Evolutionary conservation across 2,888 invertebrate genomes (phyloP), one percentile per base, ranked within the genome.

Genomic region (Sarcophaga subvicina): DNA sequence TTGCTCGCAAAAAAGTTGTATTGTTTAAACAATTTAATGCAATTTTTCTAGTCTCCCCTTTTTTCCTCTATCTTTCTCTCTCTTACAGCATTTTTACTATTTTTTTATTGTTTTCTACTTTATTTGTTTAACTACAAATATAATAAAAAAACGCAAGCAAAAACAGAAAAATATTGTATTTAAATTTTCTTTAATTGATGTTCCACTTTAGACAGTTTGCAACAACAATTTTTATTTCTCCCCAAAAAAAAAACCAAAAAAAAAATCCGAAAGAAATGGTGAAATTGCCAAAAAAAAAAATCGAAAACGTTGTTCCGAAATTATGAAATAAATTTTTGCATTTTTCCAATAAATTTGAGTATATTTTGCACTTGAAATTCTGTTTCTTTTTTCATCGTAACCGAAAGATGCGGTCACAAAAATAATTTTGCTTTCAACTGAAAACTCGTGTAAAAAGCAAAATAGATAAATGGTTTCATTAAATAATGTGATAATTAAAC

Each of bases 21-120:
- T 67, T 67, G 67, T 76, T 80, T 69, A 77, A 81, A 87, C 81
- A 82, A 87, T 84, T 84, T 64, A 11, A 66, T 85, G 71, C 17
- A 80, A 71, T 76, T 86, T 83, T 67, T 83, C 69, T 78, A 59
- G 76, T 69, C 59, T 76, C 72, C 75, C 76, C 67, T n/a, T 72
- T 72, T 66, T 59, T 62, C 11, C 37, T 45, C 17, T 76, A 12
- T 59, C 37, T 27, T n/a, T 20, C 37, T 76, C 69, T 59, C 76
- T 76, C 49, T 69, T 54, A 45, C 22, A 63, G 11, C 25, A 45
- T 66, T 49, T 25, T 60, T 25, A 66, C n/a, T 60, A 49, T 14
- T 49, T 80, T 27, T 25, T 70, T 49, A 69, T 75, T 66, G 59
- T 67, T 54, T 25, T 64, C 22, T 59, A 71, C 45, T 59, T 64